Base-by-base conservation (phyloP, 2,113 vertebrate genomes). In the Rhegmatorhina hoffmannsi region DNA sequence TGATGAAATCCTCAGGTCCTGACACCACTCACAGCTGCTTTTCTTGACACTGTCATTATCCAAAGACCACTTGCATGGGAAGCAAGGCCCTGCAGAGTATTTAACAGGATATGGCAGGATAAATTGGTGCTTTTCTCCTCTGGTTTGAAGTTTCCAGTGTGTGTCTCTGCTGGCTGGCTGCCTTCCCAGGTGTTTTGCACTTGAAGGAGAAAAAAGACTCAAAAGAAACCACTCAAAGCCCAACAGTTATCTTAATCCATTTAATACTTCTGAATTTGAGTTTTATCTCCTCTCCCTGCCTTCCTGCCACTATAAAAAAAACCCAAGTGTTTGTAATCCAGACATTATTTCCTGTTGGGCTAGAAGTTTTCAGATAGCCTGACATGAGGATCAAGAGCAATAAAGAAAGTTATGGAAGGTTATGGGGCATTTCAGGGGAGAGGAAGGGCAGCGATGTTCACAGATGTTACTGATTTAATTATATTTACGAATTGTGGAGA, bases 401-500 rank as follows among this genome's bases (percentile, higher is more conserved):
- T 89, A 87, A 94, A 80, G 55, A 2, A 88, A 82, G 29, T 88
- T 77, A 83, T 49, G 40, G 63, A 88, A 78, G 15, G 31, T 77
- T 80, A 64, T 50, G 21, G 76, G 33, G 7, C 84, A 66, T 72
- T 95, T 82, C 66, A 90, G 60, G 79, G 46, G 17, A 93, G n/a
- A 55, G 40, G 75, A 87, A 94, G 53, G 53, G 16, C 62, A 76
- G 7, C 62, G 62, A 66, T 93, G 36, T 83, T 93, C 78, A 93
- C 90, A 96, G 82, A 88, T 90, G 85, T 69, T 91, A 86, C 49
- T 87, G 44, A 74, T 95, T 90, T 83, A 34, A 40, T 85, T 84
- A 75, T 79, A 53, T 53, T 64, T 87, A 91, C 60, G 49, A 25
- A 72, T 78, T 55, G 28, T 47, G 43, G 60, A 94, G 55, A 59